Percentiles rank a stretch among this genome's conserved stretches.
Evolutionary conservation across 2,888 invertebrate species (phyloP).

Genomic region (Tinea trinotella): DNA sequence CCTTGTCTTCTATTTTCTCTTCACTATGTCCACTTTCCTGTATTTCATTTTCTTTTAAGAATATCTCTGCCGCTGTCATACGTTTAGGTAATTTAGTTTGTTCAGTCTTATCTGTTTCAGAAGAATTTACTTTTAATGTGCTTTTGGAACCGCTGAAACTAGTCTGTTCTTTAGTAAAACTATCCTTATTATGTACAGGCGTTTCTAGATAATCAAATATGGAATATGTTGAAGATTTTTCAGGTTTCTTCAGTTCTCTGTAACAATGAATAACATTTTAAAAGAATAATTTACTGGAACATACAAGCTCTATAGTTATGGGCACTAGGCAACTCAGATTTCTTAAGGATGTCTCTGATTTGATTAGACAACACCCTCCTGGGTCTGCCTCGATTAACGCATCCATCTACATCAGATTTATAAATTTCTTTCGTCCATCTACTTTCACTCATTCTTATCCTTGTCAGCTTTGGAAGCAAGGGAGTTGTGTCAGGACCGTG

Average conservation of each 20-base stretch:
- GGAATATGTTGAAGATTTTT: constrained; percentile 76
- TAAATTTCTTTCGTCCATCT: too few species aligned
- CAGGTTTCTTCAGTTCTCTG: constrained; percentile 53
- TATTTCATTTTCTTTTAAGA: constrained; percentile 59
- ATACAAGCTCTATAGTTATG: too few species aligned
- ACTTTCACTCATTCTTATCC: too few species aligned
- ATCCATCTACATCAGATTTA: too few species aligned
- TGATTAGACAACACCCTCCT: too few species aligned
- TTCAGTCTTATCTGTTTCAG: constrained; percentile 21
- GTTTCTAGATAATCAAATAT: constrained; percentile 84
- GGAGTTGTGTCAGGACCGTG: too few species aligned
- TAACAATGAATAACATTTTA: too few species aligned
- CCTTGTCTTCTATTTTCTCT: constrained; percentile 34
- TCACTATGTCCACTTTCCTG: constrained; percentile 34
- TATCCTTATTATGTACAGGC: constrained; percentile 68
- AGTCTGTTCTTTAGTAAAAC: constrained; percentile 62
- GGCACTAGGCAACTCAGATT: too few species aligned
- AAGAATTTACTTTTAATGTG: constrained; percentile 24
- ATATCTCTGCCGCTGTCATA: constrained; percentile 61
- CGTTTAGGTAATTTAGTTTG: constrained; percentile 33
- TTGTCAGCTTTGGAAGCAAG: too few species aligned
- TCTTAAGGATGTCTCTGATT: too few species aligned
- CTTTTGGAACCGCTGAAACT: constrained; percentile 60
- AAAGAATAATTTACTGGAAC: too few species aligned
- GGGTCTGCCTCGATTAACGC: too few species aligned